phyloP scores from a whole-genome alignment of 2,797 vertebrate genomes.

The Bufotes viridis region DNA sequence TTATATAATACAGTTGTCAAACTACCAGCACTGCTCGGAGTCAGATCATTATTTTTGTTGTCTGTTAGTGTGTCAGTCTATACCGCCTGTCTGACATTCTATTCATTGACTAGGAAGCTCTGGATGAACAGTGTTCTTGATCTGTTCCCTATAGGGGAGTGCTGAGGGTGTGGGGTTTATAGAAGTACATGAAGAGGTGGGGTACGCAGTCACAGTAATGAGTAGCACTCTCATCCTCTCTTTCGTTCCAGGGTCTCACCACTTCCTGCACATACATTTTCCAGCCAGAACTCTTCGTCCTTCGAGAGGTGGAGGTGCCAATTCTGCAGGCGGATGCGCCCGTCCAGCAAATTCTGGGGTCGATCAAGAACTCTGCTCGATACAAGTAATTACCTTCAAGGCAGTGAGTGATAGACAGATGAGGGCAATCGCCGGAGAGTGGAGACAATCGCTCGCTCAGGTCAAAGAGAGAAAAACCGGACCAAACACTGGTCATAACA shows the following conservation, averaged over 20 bases:
- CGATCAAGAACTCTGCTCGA: conserved; percentile 74
- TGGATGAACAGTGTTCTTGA: too few relatives aligned
- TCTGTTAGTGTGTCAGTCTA: too few relatives aligned
- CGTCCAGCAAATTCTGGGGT: conserved; percentile 72
- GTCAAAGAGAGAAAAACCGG: not conserved
- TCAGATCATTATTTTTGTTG: too few relatives aligned
- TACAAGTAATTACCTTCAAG: conserved; percentile 79
- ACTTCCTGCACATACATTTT: conserved; percentile 86
- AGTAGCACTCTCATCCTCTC: not conserved
- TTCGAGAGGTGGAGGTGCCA: conserved; percentile 80
- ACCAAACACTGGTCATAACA: not conserved
- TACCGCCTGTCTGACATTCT: too few relatives aligned
- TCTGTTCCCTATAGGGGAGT: too few relatives aligned
- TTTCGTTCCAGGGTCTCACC: conserved; percentile 81
- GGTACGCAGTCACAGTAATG: too few relatives aligned
- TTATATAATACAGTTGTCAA: too few relatives aligned
- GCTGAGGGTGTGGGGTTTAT: too few relatives aligned
- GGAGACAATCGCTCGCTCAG: not conserved
- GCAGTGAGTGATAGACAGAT: not conserved
- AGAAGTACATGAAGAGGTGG: too few relatives aligned
- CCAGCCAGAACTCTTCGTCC: conserved; percentile 89
- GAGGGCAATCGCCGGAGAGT: not conserved
- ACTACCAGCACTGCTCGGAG: too few relatives aligned
- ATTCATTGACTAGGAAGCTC: too few relatives aligned
- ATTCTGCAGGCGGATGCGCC: conserved; percentile 77